Evolutionary conservation across 2,113 vertebrate genomes (phyloP).

Genomic region (Sebastes schlegelii): DNA sequence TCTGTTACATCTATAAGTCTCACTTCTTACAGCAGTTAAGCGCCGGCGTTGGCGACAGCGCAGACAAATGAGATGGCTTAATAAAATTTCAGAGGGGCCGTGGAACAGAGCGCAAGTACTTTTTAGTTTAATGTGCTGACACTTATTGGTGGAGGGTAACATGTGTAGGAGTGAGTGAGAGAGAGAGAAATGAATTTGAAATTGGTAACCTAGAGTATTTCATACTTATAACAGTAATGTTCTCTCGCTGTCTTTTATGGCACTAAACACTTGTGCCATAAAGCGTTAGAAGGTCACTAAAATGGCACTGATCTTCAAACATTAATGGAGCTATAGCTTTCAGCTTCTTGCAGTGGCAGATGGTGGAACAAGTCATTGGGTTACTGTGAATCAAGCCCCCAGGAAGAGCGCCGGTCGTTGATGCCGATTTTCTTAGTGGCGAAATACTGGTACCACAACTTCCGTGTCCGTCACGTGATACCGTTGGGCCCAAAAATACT

Average conservation of each 20-base stretch:
- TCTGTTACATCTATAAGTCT: slow-evolving; percentile 18
- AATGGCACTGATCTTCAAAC: no score
- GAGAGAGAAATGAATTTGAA: neutral
- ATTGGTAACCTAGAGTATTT: neutral
- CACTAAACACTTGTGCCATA: no score
- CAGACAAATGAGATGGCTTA: slow-evolving; percentile 42
- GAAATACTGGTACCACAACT: no score
- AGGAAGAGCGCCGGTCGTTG: no score
- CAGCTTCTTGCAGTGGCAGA: no score
- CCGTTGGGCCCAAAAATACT: no score
- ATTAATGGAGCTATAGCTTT: no score
- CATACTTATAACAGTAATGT: neutral
- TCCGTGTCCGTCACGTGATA: no score
- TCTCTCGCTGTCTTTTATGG: neutral
- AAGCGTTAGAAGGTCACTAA: neutral
- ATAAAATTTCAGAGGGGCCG: slow-evolving; percentile 28
- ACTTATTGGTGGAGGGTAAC: neutral
- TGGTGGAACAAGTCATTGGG: no score
- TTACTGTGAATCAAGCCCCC: no score
- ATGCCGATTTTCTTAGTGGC: no score
- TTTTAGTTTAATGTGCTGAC: slow-evolving; percentile 36
- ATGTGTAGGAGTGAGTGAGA: neutral
- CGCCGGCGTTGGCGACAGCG: slow-evolving; percentile 5
- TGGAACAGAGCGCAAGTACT: slow-evolving; percentile 18
- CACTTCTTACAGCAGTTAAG: slow-evolving; percentile 11